phyloP scores from a whole-genome alignment of 2,797 vertebrate species.

The Phataginus tricuspis region DNA sequence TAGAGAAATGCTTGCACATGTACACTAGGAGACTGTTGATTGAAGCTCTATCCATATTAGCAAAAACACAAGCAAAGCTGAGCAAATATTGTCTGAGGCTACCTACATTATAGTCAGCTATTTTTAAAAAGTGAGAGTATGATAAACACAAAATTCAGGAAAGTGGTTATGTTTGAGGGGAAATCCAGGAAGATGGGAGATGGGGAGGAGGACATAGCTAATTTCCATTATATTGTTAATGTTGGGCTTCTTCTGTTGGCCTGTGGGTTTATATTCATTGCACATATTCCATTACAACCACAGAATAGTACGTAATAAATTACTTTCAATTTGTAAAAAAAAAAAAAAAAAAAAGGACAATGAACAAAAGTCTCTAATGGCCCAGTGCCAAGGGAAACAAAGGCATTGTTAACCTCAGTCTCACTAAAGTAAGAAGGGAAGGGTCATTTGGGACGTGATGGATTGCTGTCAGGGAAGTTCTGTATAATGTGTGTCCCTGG shows the following conservation, averaged over 20 bases:
- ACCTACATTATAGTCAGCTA: not conserved
- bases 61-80: not conserved
- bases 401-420: not conserved
- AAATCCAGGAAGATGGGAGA: not conserved
- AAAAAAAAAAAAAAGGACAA: not conserved
- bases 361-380: not conserved
- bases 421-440: not conserved
- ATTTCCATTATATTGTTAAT: not conserved
- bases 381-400: not conserved
- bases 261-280: not conserved
- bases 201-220: not conserved
- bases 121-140: not conserved
- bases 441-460: not conserved
- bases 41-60: not conserved
- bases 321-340: conserved; percentile 18
- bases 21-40: not conserved
- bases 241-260: not conserved
- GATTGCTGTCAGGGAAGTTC: not conserved
- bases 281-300: not conserved
- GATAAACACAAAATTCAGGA: not conserved
- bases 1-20: not conserved
- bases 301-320: not conserved
- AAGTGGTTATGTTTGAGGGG: not conserved
- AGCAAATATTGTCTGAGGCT: not conserved
- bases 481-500: not conserved